Evolutionary conservation across 2,113 vertebrate species (phyloP).

Genomic region (Paracanthobrama guichenoti): DNA sequence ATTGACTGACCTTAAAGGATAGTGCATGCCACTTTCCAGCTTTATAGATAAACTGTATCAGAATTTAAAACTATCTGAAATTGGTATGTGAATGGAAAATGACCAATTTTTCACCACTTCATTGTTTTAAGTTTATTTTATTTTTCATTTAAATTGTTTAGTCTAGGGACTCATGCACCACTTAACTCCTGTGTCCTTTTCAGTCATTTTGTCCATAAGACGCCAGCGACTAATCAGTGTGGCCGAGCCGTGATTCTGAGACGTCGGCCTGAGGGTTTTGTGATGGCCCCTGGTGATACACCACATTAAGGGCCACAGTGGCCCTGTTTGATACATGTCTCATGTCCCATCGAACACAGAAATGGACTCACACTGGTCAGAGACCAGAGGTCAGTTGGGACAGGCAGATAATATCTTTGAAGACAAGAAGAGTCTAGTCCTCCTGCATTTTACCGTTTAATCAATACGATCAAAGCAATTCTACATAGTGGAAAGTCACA

Average conservation of each 20-base stretch:
- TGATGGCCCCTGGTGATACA: constrained; percentile 13
- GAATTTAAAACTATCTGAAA: background rate
- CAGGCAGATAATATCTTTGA: constrained; percentile 27
- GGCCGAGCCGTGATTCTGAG: constrained; percentile 66
- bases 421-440: constrained; percentile 6
- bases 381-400: constrained; percentile 44
- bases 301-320: constrained; percentile 40
- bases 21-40: background rate
- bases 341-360: constrained; percentile 10
- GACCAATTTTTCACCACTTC: background rate
- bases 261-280: constrained; percentile 3
- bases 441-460: background rate
- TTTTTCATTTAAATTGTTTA: background rate
- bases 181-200: constrained; percentile 10
- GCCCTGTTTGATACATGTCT: constrained; percentile 31
- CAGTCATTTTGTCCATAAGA: constrained; percentile 51
- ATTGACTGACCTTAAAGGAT: background rate
- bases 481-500: background rate
- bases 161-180: background rate
- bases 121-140: background rate
- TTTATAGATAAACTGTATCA: background rate
- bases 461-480: constrained; percentile 13
- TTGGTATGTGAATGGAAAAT: background rate
- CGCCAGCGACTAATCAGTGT: constrained; percentile 64
- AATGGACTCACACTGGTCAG: constrained; percentile 26